Base-by-base conservation (phyloP, 1,140 invertebrate species). In the Psilanteris sp. region DNA sequence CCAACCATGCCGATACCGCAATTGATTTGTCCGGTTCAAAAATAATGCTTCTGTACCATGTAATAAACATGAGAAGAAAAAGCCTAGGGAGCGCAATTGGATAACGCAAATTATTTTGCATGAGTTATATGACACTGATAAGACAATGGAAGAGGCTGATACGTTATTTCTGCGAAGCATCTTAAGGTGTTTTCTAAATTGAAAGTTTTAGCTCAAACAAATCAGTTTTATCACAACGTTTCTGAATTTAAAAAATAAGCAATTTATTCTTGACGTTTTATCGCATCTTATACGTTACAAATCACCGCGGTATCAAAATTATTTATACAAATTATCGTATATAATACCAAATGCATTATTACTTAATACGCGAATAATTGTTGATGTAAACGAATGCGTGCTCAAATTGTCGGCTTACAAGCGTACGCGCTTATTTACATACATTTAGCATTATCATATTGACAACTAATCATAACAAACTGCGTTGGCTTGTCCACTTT, bases 41-140 rank as follows among this genome's bases (percentile, higher is more conserved):
- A 73, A 50, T 55, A 66, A 73, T 73, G 70, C 27, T 34, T 32
- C 59, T 52, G 36, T 66, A 43, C 59, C 41, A 32, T 54, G 70
- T 22, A 52, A 57, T 72, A 73, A 64, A 73, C 70, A 50, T 59
- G 59, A 50, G 20, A 24, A 46, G 57, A 64, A 61, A 61, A 71
- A 48, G 46, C 24, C 8, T 24, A 37, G 46, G 13, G 11, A 44
- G 55, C 62, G 55, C 37, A 61, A 71, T 54, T 71, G 39, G 55
- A 61, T 61, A 61, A 61, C 50, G 55, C 55, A 71, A 61, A 71
- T 71, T 71, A 43, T 71, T 71, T 62, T 54, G 55, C 55, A 71
- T 71, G 67, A 71, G 27, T 71, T 71, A 71, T 71, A 13, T 27
- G n/a, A 16, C 8, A 1, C 8, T 11, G 66, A 71, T 54, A 54